phyloP scores from a whole-genome alignment of 2,797 vertebrate genomes.

The Catostomus latipinnis region DNA sequence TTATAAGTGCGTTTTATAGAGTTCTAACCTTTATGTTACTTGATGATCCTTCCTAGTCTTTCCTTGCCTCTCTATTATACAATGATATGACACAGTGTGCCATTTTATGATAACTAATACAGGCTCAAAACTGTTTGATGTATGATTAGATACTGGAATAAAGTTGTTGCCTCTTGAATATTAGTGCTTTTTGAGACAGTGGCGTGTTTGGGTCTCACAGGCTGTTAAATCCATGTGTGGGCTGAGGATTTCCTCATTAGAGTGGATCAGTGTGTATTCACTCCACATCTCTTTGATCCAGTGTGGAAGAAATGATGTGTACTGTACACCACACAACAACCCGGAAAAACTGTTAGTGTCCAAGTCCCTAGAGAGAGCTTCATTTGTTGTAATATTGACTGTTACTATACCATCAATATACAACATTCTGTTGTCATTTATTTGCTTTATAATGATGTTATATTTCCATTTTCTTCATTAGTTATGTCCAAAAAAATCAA shows the following conservation, averaged over 20 bases:
- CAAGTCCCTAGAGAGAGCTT: slow-evolving; percentile 35
- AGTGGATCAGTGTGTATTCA: slow-evolving; percentile 60
- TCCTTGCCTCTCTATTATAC: not conserved
- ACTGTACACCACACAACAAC: slow-evolving; percentile 38
- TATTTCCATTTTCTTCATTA: not conserved
- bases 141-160: not conserved
- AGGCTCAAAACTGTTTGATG: not conserved
- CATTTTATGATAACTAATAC: not conserved
- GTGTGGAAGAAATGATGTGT: slow-evolving; percentile 48
- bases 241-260: slow-evolving; percentile 62
- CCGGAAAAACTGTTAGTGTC: slow-evolving; percentile 49
- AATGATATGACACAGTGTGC: not conserved
- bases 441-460: not conserved
- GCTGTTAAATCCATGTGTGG: slow-evolving; percentile 53
- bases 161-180: slow-evolving; percentile 21
- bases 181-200: slow-evolving; percentile 3
- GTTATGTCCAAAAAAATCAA: not conserved
- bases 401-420: slow-evolving; percentile 18
- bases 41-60: not conserved
- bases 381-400: slow-evolving; percentile 51
- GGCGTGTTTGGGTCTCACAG: slow-evolving; percentile 21
- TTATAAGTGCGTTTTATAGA: slow-evolving; percentile 4
- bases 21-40: not conserved
- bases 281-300: slow-evolving; percentile 60
- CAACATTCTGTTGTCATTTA: not conserved